These are phyloP conservation scores for Maniola jurtina DNA, from an alignment of 1,140 invertebrate species.

Conservation along the genomic window DNA sequence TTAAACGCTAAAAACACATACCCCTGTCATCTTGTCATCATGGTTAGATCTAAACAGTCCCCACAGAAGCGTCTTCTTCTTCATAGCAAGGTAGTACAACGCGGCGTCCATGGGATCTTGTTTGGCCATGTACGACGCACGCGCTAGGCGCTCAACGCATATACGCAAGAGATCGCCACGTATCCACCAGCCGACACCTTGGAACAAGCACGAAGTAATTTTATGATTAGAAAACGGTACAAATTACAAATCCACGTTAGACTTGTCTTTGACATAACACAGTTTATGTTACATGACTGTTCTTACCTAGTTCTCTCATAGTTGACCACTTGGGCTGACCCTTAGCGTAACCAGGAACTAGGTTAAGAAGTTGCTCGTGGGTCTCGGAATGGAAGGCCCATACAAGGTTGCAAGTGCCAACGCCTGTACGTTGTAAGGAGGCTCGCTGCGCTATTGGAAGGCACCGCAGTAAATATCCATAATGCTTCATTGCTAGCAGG, in stretches of 20 bases:
- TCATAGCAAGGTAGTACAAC: slow-evolving; percentile 98
- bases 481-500: slow-evolving; percentile 98
- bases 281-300: no score
- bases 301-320: slow-evolving; percentile 88
- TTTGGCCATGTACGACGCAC: slow-evolving; percentile 92
- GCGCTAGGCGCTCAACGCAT: slow-evolving; percentile 96
- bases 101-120: slow-evolving; percentile 98
- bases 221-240: not conserved
- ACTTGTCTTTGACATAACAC: no score
- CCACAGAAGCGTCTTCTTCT: slow-evolving; percentile 98
- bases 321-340: slow-evolving; percentile 94
- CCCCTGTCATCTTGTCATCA: slow-evolving; percentile 93
- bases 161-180: slow-evolving; percentile 89
- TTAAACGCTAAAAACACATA: slow-evolving; percentile 23
- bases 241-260: not conserved
- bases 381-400: slow-evolving; percentile 99
- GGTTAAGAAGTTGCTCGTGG: slow-evolving; percentile 94
- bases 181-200: slow-evolving; percentile 98
- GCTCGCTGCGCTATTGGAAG: slow-evolving; percentile 93
- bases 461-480: slow-evolving; percentile 95
- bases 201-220: not conserved
- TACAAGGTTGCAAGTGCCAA: slow-evolving; percentile 95
- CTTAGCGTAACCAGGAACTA: slow-evolving; percentile 94
- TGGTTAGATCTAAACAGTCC: slow-evolving; percentile 94
- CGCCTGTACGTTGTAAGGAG: slow-evolving; percentile 92